Percentiles rank a stretch among this genome's conserved stretches.
These are phyloP conservation scores for Mormyrops boulengeri DNA, from an alignment of 2,797 vertebrate genomes.

Conservation along the genomic window DNA sequence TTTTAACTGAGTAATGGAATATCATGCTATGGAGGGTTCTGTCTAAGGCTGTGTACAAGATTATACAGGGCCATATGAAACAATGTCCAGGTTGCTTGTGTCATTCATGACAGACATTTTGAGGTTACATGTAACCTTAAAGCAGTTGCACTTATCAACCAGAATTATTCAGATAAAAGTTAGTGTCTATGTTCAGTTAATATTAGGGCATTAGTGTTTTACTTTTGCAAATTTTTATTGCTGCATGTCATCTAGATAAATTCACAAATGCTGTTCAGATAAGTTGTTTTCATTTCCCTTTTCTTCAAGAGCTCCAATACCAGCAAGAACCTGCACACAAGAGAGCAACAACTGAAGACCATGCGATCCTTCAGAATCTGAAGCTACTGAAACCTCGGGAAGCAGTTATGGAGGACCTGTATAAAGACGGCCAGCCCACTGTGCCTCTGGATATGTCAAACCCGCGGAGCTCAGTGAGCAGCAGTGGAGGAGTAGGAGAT, in stretches of 20 bases:
- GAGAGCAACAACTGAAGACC: neutral
- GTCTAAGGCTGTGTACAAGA: neutral
- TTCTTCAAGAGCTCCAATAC: neutral
- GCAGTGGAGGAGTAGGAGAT: conserved; percentile 31
- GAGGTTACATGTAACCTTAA: conserved; percentile 38
- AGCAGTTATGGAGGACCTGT: conserved; percentile 72
- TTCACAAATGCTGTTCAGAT: neutral
- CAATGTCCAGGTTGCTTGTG: neutral
- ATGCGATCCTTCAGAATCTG: conserved; percentile 25
- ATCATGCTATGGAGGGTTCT: neutral
- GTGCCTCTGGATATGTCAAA: conserved; percentile 64
- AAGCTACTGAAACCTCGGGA: conserved; percentile 39
- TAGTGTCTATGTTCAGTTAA: neutral
- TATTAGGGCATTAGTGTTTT: neutral
- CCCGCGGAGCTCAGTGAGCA: conserved; percentile 53
- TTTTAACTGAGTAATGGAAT: neutral
- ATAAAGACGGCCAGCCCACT: conserved; percentile 62
- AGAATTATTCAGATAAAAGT: neutral
- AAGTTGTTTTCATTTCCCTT: neutral
- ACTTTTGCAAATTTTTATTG: neutral
- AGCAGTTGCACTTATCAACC: neutral
- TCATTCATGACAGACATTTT: conserved; percentile 13
- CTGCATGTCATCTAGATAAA: neutral
- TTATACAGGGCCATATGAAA: neutral
- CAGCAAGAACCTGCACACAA: neutral